Evolutionary conservation across 2,888 invertebrate genomes (phyloP).

Genomic region (Hymenopus coronatus): DNA sequence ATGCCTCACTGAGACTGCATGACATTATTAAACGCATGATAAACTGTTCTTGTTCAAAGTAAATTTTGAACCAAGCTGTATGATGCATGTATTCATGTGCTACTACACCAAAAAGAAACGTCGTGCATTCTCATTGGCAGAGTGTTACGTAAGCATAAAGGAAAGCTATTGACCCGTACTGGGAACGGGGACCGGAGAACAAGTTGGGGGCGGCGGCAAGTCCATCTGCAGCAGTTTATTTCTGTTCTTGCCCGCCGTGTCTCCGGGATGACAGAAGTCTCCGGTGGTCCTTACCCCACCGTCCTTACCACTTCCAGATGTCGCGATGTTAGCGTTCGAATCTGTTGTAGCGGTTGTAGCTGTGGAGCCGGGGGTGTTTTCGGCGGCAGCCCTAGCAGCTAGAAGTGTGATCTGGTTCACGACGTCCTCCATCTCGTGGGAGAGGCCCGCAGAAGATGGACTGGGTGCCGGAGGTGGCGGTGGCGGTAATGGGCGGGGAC

Average conservation of each 20-base stretch:
- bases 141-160: not conserved
- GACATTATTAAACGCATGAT: not conserved
- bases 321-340: constrained; percentile 53
- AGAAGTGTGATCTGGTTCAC: constrained; percentile 77
- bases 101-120: not conserved
- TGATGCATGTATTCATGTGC: not conserved
- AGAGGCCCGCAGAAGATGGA: constrained; percentile 55
- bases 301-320: not conserved
- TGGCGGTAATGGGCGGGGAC: constrained; percentile 18
- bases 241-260: constrained; percentile 46
- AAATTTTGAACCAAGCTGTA: not conserved
- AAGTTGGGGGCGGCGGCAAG: constrained; percentile 51
- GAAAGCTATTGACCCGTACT: not conserved
- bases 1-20: not conserved
- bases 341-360: constrained; percentile 49
- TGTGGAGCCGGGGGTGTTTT: constrained; percentile 41
- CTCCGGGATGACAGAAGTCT: constrained; percentile 53
- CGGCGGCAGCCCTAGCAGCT: constrained; percentile 72
- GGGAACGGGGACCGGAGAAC: constrained; percentile 51
- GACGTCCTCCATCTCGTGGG: constrained; percentile 80
- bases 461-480: constrained; percentile 38
- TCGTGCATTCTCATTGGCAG: not conserved
- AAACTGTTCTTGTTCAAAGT: not conserved
- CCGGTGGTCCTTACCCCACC: constrained; percentile 19
- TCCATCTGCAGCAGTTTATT: constrained; percentile 48